Evolutionary conservation across 2,888 invertebrate genomes (phyloP), one percentile per base, ranked within the genome.

Genomic region (Exephanes ischioxanthus): DNA sequence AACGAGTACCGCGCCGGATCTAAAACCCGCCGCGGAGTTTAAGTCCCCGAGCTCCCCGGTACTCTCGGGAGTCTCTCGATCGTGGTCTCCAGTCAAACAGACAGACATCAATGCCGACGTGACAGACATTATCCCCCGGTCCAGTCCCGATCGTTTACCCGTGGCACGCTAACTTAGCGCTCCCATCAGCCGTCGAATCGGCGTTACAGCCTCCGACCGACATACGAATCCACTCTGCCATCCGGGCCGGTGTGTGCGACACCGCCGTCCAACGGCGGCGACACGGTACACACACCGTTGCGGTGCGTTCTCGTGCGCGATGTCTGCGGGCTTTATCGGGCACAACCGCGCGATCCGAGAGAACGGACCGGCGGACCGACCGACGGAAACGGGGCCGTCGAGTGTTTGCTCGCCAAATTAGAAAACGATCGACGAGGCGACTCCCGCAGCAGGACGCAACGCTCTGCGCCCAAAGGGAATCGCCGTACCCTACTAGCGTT

Each of bases 351-450:
- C 61, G 67, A 85, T 71, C 61, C 22, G 66, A 67, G 67, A 83
- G 84, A 75, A 85, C 85, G 80, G 76, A 80, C 72, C 58, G 79
- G 80, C 77, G 80, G 78, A 85, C 73, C 22, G 80, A 73, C 45
- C 73, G 81, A 79, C 67, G 82, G 37, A 79, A 76, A 80, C 33
- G 45, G 70, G 37, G 26, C 86, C 84, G 84, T 86, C 90, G 89
- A 90, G 92, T 92, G 93, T 93, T 93, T 93, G 91, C 91, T 90
- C 91, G 91, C 88, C 92, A 93, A 93, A 93, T 93, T 93, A 93
- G 93, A 93, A 93, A 93, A 92, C 93, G 92, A 93, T 93, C 93
- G 93, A 90, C 92, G 91, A 91, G 63, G 90, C 91, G 90, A 90
- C 90, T 90, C 87, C 80, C 87, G 86, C 88, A 89, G 91, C 89